Evolutionary conservation across 2,888 invertebrate genomes (phyloP).

Genomic region (Drosophila testacea): DNA sequence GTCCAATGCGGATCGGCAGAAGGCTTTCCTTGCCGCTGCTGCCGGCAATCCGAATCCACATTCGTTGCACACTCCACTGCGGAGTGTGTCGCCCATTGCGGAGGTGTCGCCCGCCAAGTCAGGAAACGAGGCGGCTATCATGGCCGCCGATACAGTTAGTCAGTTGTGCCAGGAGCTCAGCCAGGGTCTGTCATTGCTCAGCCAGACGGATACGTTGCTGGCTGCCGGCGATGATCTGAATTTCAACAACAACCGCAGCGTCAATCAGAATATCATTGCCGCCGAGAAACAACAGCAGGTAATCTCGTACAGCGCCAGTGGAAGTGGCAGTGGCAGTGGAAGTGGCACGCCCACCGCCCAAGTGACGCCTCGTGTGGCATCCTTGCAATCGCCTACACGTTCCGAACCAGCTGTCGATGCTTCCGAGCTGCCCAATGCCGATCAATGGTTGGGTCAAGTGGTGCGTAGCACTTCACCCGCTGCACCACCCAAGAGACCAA

Average conservation of each 20-base stretch:
- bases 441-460: slow-evolving; percentile 92
- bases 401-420: slow-evolving; percentile 76
- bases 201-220: slow-evolving; percentile 86
- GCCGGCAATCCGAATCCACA: slow-evolving; percentile 66
- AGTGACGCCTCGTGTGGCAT: slow-evolving; percentile 88
- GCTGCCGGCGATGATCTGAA: slow-evolving; percentile 86
- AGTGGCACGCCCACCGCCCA: slow-evolving; percentile 82
- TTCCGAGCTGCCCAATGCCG: slow-evolving; percentile 90
- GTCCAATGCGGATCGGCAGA: slow-evolving; percentile 94
- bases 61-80: slow-evolving; percentile 78
- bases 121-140: slow-evolving; percentile 70
- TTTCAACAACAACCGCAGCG: slow-evolving; percentile 87
- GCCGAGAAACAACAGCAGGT: slow-evolving; percentile 80
- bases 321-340: slow-evolving; percentile 40
- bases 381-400: slow-evolving; percentile 82
- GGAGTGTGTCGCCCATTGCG: slow-evolving; percentile 91
- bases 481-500: slow-evolving; percentile 86
- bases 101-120: slow-evolving; percentile 88
- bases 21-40: slow-evolving; percentile 84
- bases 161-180: slow-evolving; percentile 92
- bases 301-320: slow-evolving; percentile 58
- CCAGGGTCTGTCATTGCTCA: slow-evolving; percentile 89
- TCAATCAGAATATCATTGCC: slow-evolving; percentile 86
- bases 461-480: slow-evolving; percentile 87
- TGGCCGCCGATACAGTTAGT: slow-evolving; percentile 87